These are phyloP conservation scores for Pterophyllum scalare DNA, from an alignment of 2,113 vertebrate genomes.

Conservation along the genomic window DNA sequence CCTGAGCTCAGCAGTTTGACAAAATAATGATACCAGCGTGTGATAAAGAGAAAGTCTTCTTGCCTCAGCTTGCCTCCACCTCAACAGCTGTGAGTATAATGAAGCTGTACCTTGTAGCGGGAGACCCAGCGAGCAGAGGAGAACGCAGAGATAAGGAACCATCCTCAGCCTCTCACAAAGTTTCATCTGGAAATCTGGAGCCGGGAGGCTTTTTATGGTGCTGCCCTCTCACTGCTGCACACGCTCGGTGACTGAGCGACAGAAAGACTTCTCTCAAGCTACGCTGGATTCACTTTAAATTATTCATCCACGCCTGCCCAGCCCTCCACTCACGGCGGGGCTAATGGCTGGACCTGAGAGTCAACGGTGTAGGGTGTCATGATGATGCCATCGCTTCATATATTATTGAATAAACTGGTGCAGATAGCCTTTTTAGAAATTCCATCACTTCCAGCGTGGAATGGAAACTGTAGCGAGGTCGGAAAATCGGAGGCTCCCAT, in stretches of 20 bases:
- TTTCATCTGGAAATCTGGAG: constrained; percentile 39
- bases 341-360: constrained; percentile 45
- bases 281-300: constrained; percentile 64
- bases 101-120: constrained; percentile 75
- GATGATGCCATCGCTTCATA: constrained; percentile 58
- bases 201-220: constrained; percentile 24
- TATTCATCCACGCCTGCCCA: constrained; percentile 67
- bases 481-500: not conserved
- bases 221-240: constrained; percentile 28
- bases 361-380: constrained; percentile 69
- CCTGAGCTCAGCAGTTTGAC: constrained; percentile 45
- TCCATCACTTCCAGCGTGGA: constrained; percentile 37
- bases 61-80: constrained; percentile 30
- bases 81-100: not conserved
- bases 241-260: constrained; percentile 23
- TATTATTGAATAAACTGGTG: constrained; percentile 71
- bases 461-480: constrained; percentile 27
- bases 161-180: constrained; percentile 47
- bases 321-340: constrained; percentile 41
- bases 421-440: constrained; percentile 57
- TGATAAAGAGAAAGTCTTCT: constrained; percentile 12
- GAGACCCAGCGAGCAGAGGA: constrained; percentile 62
- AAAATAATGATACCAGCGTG: constrained; percentile 37
- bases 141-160: constrained; percentile 30
- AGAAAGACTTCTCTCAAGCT: constrained; percentile 45